phyloP scores from a whole-genome alignment of 2,113 vertebrate genomes.

The Cairina moschata region DNA sequence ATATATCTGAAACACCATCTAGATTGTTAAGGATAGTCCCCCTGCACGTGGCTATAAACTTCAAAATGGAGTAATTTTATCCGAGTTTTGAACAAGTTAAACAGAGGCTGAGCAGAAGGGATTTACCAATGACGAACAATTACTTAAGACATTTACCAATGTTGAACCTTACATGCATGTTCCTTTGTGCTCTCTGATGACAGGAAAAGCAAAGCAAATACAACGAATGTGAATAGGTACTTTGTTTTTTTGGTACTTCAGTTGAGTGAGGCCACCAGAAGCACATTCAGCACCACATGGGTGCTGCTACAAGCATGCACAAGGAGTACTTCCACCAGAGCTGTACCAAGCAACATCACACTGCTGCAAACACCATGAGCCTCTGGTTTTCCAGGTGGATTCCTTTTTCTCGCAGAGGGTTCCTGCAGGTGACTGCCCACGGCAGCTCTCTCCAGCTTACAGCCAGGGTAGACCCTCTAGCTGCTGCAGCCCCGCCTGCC shows the following conservation, averaged over 20 bases:
- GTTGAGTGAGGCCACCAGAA: not conserved
- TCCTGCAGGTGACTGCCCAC: not conserved
- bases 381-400: not conserved
- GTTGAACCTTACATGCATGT: not conserved
- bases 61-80: not conserved
- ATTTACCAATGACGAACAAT: not conserved
- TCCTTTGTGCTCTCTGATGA: not conserved
- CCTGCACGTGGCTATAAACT: not conserved
- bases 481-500: not conserved
- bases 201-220: not conserved
- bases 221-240: not conserved
- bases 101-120: not conserved
- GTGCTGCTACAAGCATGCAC: not conserved
- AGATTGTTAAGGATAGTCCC: not conserved
- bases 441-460: not conserved
- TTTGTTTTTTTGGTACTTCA: not conserved
- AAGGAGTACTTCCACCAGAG: not conserved
- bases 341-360: fast-evolving
- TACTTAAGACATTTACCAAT: not conserved
- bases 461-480: not conserved
- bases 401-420: not conserved
- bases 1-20: not conserved
- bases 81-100: not conserved
- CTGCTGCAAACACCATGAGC: not conserved
- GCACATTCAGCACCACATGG: not conserved